A percentile compares a stretch with the other conserved stretches of the same genome.
phyloP scores from a whole-genome alignment of 2,888 invertebrate species.

The Mimumesa dahlbomi region DNA sequence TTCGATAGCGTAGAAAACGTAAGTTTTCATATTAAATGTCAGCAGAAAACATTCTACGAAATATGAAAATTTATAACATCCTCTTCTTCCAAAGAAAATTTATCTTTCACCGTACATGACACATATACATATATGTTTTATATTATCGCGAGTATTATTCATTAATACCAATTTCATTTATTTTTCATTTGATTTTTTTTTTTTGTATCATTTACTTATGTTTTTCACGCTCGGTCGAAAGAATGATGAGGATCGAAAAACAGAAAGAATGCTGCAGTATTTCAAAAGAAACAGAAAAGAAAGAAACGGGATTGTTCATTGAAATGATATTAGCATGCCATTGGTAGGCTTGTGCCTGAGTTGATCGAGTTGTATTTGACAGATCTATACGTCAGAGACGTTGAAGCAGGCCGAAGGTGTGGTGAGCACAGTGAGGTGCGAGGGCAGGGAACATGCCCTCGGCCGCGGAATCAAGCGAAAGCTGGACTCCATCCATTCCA shows the following conservation, averaged over 20 bases:
- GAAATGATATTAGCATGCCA: constrained; percentile 72
- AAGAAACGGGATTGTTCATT: too few species aligned
- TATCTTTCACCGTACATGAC: too few species aligned
- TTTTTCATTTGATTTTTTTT: constrained; percentile 3
- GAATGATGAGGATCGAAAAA: constrained; percentile 34
- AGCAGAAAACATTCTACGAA: too few species aligned
- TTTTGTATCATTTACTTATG: constrained; percentile 18
- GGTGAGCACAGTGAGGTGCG: constrained; percentile 79
- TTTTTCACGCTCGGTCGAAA: constrained; percentile 46
- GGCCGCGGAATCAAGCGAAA: constrained; percentile 80
- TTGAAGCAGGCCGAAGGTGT: constrained; percentile 79
- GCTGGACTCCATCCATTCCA: constrained; percentile 80
- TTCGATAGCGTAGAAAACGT: constrained; percentile 50
- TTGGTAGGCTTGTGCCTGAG: constrained; percentile 78
- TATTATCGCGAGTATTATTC: too few species aligned
- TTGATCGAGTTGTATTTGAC: constrained; percentile 80
- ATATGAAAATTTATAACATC: too few species aligned
- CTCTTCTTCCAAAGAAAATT: too few species aligned
- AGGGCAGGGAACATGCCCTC: constrained; percentile 77
- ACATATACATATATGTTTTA: too few species aligned
- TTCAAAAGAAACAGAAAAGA: too few species aligned
- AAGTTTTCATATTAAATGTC: too few species aligned
- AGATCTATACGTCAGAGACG: constrained; percentile 79
- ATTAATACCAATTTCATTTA: too few species aligned
- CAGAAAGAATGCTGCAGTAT: constrained; percentile 9